These are phyloP conservation scores for Cervus canadensis DNA, from an alignment of 2,113 vertebrate genomes.

Conservation along the genomic window DNA sequence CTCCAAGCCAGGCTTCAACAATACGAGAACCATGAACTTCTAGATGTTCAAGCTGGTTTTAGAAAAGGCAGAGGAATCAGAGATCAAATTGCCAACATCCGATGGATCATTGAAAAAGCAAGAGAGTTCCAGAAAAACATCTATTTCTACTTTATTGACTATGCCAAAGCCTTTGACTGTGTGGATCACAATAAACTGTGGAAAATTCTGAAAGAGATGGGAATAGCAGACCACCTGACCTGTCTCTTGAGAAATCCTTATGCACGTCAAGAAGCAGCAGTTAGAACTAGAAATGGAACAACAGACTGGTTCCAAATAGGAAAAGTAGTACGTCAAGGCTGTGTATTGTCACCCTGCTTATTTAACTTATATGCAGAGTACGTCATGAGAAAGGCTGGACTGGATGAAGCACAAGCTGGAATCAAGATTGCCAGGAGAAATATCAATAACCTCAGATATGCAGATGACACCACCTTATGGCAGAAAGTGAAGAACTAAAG, in stretches of 20 bases:
- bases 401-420: background rate
- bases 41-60: background rate
- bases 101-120: background rate
- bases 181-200: background rate
- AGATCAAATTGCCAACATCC: background rate
- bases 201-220: background rate
- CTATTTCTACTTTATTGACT: background rate
- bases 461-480: background rate
- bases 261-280: background rate
- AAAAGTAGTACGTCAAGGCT: background rate
- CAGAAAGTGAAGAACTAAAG: background rate
- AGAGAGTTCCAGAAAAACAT: background rate
- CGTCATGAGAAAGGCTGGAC: fast-evolving
- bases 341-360: background rate
- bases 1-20: background rate
- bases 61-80: background rate
- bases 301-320: background rate
- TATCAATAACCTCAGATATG: background rate
- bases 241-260: background rate
- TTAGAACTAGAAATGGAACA: background rate
- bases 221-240: background rate
- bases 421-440: background rate
- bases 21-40: background rate
- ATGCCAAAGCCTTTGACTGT: background rate
- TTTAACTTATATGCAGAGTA: background rate